Percentiles rank a stretch among this genome's conserved stretches.
phyloP scores from a whole-genome alignment of 2,113 vertebrate species.

The Psittacula cyanocephala region DNA sequence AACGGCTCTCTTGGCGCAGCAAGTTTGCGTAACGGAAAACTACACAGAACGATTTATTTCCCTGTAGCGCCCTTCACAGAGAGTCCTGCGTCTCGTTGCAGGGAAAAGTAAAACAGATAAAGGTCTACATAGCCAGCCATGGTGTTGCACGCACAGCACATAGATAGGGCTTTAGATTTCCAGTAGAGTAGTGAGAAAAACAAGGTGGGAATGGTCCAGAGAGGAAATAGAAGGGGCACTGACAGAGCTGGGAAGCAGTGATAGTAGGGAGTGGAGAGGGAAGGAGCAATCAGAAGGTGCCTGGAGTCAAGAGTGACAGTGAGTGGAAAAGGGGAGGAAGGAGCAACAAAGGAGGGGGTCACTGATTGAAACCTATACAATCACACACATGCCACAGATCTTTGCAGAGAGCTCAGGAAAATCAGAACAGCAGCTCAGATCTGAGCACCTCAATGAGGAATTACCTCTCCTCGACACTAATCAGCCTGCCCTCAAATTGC shows the following conservation, averaged over 20 bases:
- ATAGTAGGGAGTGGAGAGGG: neutral
- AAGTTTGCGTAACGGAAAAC: neutral
- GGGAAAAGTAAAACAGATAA: neutral
- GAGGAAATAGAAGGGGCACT: neutral
- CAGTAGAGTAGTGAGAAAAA: neutral
- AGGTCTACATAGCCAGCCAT: neutral
- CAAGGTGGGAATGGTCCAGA: neutral
- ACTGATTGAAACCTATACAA: neutral
- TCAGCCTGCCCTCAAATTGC: neutral
- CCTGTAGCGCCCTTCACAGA: neutral
- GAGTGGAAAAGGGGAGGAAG: neutral
- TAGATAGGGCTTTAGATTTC: neutral
- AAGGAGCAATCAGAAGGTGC: neutral
- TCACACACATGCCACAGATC: accelerated
- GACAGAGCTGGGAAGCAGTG: neutral
- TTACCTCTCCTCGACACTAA: neutral
- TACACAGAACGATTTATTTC: neutral
- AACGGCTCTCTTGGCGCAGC: neutral
- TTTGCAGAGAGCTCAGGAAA: accelerated
- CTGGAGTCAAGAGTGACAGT: neutral
- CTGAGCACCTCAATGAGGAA: neutral
- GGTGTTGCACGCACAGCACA: accelerated
- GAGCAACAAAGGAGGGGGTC: neutral
- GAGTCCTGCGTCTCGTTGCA: neutral
- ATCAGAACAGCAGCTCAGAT: neutral